Evolutionary conservation across 2,888 invertebrate species (phyloP).

Genomic region (Leptopterna dolabrata): DNA sequence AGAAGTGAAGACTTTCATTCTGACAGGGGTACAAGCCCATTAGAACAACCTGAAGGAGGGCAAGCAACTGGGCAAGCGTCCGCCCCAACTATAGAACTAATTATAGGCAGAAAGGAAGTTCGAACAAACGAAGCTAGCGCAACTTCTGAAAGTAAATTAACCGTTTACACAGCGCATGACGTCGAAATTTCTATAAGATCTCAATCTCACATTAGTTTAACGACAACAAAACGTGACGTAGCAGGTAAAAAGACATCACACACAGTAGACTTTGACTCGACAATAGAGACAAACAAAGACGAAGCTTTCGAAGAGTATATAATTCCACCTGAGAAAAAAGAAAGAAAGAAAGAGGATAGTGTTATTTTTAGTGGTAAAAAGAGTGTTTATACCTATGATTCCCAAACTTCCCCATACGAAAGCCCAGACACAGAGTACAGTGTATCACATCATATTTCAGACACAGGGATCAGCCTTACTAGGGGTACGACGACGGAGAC

Average conservation of each 20-base stretch:
- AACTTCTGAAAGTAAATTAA: constrained; percentile 70
- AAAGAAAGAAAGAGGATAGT: constrained; percentile 69
- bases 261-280: constrained; percentile 68
- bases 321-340: constrained; percentile 66
- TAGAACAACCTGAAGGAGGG: constrained; percentile 60
- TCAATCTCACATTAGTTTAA: constrained; percentile 70
- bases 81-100: constrained; percentile 68
- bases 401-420: constrained; percentile 65
- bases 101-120: constrained; percentile 71
- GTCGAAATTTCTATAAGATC: constrained; percentile 71
- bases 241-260: constrained; percentile 69
- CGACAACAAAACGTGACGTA: constrained; percentile 68
- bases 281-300: constrained; percentile 68
- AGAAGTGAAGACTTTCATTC: constrained; percentile 61
- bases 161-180: constrained; percentile 70
- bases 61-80: constrained; percentile 56
- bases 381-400: constrained; percentile 70
- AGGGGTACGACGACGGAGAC: constrained; percentile 69
- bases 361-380: constrained; percentile 70
- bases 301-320: constrained; percentile 67
- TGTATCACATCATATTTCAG: constrained; percentile 70
- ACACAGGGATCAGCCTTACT: constrained; percentile 71
- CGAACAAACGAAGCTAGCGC: constrained; percentile 70
- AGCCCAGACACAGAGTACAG: constrained; percentile 70
- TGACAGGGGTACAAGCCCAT: constrained; percentile 64